phyloP scores from a whole-genome alignment of 1,140 invertebrate species.

The Drosophila orena region DNA sequence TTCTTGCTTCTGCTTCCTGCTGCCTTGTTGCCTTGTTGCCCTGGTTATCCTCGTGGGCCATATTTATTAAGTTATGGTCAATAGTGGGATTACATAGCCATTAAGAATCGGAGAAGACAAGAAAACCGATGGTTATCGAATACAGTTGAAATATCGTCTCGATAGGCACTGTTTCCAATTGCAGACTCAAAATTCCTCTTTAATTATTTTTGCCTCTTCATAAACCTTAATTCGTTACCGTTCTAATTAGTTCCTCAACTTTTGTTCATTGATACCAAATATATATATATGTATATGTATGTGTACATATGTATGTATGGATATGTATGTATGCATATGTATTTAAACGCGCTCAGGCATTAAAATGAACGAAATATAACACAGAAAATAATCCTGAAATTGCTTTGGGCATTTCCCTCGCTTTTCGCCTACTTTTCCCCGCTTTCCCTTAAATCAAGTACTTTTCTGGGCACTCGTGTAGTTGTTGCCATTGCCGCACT shows the following conservation, averaged over 20 bases:
- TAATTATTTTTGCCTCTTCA: background rate
- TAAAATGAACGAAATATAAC: background rate
- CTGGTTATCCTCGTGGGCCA: slow-evolving; percentile 27
- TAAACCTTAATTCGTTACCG: slow-evolving; percentile 53
- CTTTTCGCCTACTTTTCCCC: background rate
- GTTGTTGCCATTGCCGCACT: slow-evolving; percentile 29
- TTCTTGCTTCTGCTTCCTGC: background rate
- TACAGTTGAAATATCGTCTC: too few species aligned
- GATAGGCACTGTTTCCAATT: background rate
- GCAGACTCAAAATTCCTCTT: slow-evolving; percentile 3
- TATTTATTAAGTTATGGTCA: slow-evolving; percentile 61
- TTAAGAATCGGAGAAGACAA: slow-evolving; percentile 12
- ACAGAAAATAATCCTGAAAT: slow-evolving; percentile 4
- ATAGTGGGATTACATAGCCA: slow-evolving; percentile 29
- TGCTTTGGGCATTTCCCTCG: slow-evolving; percentile 8
- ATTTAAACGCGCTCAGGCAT: background rate
- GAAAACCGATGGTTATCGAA: background rate
- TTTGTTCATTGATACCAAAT: slow-evolving; percentile 36
- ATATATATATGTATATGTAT: background rate
- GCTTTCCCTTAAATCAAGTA: slow-evolving; percentile 36
- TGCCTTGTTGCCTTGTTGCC: slow-evolving; percentile 21
- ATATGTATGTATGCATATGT: background rate
- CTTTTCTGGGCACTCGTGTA: slow-evolving; percentile 19
- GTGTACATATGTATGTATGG: background rate
- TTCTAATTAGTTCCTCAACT: slow-evolving; percentile 71